Evolutionary conservation across 2,113 vertebrate genomes (phyloP).

Genomic region (Sinocyclocheilus maitianheensis): DNA sequence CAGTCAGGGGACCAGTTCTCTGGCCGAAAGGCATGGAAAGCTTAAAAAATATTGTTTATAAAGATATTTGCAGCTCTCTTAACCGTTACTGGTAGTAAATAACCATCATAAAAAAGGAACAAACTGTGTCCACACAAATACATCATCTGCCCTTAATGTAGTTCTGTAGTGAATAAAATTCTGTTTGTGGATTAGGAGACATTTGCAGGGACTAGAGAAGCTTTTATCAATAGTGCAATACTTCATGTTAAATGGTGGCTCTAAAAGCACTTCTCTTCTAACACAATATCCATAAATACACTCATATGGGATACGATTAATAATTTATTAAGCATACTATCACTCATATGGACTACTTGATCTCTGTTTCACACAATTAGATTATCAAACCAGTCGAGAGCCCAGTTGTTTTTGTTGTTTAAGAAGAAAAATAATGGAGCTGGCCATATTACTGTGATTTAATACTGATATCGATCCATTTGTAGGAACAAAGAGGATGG

Average conservation of each 20-base stretch:
- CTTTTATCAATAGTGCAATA: constrained; percentile 3
- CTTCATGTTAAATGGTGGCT: neutral
- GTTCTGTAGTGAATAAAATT: neutral
- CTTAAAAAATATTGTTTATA: neutral
- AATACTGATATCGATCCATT: constrained; percentile 9
- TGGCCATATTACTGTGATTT: neutral
- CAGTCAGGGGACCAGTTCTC: too few species aligned
- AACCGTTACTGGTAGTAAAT: neutral
- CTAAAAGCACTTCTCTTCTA: constrained; percentile 9
- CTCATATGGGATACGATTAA: neutral
- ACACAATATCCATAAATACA: neutral
- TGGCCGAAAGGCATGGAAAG: neutral
- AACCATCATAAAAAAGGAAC: neutral
- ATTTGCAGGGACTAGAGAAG: neutral
- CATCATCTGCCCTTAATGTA: neutral
- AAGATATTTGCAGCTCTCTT: neutral
- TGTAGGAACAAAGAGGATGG: neutral
- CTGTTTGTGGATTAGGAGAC: neutral
- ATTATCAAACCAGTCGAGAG: neutral
- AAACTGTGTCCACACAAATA: neutral
- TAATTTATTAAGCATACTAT: constrained; percentile 14
- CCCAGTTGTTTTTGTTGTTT: constrained; percentile 7
- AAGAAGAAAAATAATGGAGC: constrained; percentile 26
- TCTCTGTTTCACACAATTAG: neutral
- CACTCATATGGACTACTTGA: neutral